phyloP scores from a whole-genome alignment of 2,797 vertebrate genomes.

The Urophycis tenuis region DNA sequence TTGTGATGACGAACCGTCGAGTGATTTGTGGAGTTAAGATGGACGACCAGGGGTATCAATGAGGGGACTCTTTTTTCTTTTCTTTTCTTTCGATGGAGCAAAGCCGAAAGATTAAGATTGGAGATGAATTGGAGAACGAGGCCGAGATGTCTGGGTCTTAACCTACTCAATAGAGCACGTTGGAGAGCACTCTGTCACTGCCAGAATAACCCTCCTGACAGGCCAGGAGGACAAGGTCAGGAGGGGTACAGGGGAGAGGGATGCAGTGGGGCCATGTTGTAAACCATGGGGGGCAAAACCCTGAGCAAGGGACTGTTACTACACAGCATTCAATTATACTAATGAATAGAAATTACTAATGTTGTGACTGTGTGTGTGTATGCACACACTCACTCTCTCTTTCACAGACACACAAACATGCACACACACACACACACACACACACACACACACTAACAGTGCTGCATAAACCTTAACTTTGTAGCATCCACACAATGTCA shows the following conservation, averaged over 20 bases:
- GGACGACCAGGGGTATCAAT: constrained; percentile 24
- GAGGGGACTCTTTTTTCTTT: neutral
- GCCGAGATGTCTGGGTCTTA: constrained; percentile 53
- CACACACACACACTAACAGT: neutral
- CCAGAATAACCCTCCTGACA: constrained; percentile 36
- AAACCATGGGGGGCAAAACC: constrained; percentile 23
- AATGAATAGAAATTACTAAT: constrained; percentile 10
- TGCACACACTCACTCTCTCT: neutral
- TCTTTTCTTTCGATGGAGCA: neutral
- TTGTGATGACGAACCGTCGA: constrained; percentile 26
- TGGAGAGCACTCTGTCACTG: constrained; percentile 52
- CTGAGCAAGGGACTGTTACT: constrained; percentile 2
- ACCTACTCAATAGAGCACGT: constrained; percentile 54
- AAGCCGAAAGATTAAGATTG: constrained; percentile 26
- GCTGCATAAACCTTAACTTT: neutral
- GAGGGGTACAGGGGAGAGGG: constrained; percentile 20
- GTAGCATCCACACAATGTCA: neutral
- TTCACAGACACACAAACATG: neutral
- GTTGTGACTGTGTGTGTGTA: neutral
- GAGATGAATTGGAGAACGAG: constrained; percentile 39
- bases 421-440: neutral
- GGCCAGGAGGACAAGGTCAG: constrained; percentile 44
- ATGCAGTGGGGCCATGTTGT: neutral
- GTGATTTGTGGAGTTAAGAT: constrained; percentile 46
- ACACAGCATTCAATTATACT: neutral